Percentiles rank a stretch among this genome's conserved stretches.
These are phyloP conservation scores for Ceratosolen solmsi DNA, from an alignment of 1,140 invertebrate species.

Conservation along the genomic window DNA sequence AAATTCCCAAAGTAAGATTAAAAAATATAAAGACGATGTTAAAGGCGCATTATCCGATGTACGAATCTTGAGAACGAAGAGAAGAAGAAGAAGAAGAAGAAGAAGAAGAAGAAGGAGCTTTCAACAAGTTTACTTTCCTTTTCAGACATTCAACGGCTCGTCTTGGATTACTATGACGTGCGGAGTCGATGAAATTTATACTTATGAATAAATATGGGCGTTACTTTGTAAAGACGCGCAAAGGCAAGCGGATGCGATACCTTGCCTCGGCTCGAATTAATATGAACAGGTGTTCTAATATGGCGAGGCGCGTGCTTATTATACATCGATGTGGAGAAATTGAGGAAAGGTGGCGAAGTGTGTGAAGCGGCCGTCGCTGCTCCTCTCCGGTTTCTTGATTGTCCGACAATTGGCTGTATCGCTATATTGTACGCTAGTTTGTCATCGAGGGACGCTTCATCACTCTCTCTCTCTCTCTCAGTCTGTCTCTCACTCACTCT, in stretches of 20 bases:
- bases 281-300: not conserved
- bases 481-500: not conserved
- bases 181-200: not conserved
- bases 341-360: not conserved
- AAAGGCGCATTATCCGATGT: not conserved
- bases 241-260: not conserved
- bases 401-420: slow-evolving; percentile 2
- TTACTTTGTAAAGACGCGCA: not conserved
- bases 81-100: too few species aligned
- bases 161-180: not conserved
- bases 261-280: not conserved
- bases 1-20: not conserved
- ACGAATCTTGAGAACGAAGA: not conserved
- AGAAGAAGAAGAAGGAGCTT: not conserved
- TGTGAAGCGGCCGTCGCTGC: not conserved
- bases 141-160: slow-evolving; percentile 15
- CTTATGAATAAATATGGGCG: not conserved
- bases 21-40: not conserved
- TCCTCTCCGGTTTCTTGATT: slow-evolving; percentile 17
- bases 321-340: slow-evolving; percentile 13
- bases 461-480: not conserved
- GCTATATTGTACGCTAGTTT: not conserved
- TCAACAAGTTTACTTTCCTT: slow-evolving; percentile 37
- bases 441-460: not conserved
- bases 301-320: too few species aligned